These are phyloP conservation scores for Deilephila elpenor DNA, from an alignment of 2,888 invertebrate genomes.

Conservation along the genomic window DNA sequence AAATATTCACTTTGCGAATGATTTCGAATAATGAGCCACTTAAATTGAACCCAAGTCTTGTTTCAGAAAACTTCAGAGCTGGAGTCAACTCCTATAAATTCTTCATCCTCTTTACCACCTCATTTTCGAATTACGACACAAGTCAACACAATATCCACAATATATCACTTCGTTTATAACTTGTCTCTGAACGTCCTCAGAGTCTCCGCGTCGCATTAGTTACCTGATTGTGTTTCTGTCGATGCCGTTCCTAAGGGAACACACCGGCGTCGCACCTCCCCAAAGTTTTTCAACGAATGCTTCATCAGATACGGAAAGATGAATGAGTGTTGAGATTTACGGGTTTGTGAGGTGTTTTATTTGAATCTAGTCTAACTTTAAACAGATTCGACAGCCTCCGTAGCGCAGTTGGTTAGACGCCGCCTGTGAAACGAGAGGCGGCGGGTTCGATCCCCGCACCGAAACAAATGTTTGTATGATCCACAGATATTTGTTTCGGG, in stretches of 20 bases:
- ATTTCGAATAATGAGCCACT: too few relatives aligned
- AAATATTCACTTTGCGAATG: too few relatives aligned
- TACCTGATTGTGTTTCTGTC: slow-evolving; percentile 41
- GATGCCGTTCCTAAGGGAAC: slow-evolving; percentile 33
- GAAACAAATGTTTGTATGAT: too few relatives aligned
- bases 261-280: not conserved
- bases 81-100: too few relatives aligned
- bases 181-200: not conserved
- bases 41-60: too few relatives aligned
- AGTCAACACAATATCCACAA: not conserved
- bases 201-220: slow-evolving; percentile 39
- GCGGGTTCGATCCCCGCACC: too few relatives aligned
- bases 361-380: too few relatives aligned
- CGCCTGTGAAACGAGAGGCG: too few relatives aligned
- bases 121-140: not conserved
- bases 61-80: too few relatives aligned
- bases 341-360: not conserved
- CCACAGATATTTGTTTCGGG: too few relatives aligned
- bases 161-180: not conserved
- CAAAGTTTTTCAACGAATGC: slow-evolving; percentile 8
- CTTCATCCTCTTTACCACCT: not conserved
- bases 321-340: not conserved
- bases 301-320: slow-evolving; percentile 2
- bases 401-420: too few relatives aligned
- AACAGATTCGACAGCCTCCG: too few relatives aligned